Base-by-base conservation (phyloP, 2,113 vertebrate genomes). In the Stictonetta naevosa region DNA sequence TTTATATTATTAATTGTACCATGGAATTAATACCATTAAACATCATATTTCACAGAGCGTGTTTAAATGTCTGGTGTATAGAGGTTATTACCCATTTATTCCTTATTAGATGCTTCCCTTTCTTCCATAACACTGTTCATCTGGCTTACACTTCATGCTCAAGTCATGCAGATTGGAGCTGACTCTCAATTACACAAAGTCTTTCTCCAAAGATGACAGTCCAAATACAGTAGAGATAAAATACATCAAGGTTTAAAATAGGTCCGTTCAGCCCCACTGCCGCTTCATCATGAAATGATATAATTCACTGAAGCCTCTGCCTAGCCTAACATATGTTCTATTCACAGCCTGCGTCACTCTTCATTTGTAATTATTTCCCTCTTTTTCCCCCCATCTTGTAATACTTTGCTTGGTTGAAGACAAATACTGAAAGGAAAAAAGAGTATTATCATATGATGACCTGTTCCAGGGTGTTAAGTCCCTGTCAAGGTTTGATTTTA, bases 191-290 rank as follows among this genome's bases (percentile, higher is more conserved):
- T 99, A 99, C 97, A 98, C 97, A 95, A 98, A 98, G 97, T 98
- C 98, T 98, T 98, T 96, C 97, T 98, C 97, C 95, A 97, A 98
- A 98, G 97, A 99, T 99, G 99, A 99, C 99, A 99, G 98, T 98
- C 98, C 95, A 98, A 99, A 98, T 98, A 98, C 97, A 98, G 98
- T 98, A 98, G 97, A 98, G 98, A 98, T 98, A 98, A 98, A 99
- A 98, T 98, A 98, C 98, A 99, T 99, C 98, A 99, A 98, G 98
- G 98, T 98, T 98, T 99, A 98, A 99, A 99, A 99, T 99, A 98
- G 98, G 98, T 98, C 98, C 97, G 99, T 99, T 99, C 98, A 98
- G 98, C 99, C 98, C 98, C 98, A 98, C 97, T 99, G 98, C 98
- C 95, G 96, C 98, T 98, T 98, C 98, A 98, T 98, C 98, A 99